Conservation (phyloP, 2,888 invertebrate genomes). For the Thymelicus sylvestris region DNA sequence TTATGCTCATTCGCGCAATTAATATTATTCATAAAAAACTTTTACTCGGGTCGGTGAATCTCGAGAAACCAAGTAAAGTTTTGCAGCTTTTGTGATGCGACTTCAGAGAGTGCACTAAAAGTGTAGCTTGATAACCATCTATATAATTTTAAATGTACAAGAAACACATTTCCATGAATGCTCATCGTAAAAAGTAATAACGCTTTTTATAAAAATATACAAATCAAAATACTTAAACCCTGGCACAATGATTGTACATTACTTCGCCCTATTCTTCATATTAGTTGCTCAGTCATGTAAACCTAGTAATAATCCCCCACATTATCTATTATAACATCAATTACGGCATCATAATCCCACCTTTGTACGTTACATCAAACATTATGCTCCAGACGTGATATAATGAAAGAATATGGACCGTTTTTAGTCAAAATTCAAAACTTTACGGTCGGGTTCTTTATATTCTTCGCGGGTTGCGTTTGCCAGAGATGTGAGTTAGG, state of each 20-base stretch:
- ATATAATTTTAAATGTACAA: too few relatives aligned
- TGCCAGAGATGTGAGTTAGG: not conserved
- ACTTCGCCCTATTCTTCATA: not conserved
- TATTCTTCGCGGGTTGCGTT: conserved; percentile 9
- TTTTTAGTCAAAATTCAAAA: conserved; percentile 68
- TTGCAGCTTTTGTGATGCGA: too few relatives aligned
- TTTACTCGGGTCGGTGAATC: too few relatives aligned
- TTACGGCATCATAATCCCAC: conserved; percentile 54
- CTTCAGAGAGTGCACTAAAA: too few relatives aligned
- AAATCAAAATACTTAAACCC: not conserved
- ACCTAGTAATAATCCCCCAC: conserved; percentile 40
- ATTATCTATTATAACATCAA: conserved; percentile 52
- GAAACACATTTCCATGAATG: not conserved
- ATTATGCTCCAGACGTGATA: conserved; percentile 47
- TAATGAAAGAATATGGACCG: conserved; percentile 45
- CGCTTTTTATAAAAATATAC: not conserved
- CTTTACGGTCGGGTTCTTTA: conserved; percentile 55
- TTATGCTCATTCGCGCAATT: too few relatives aligned
- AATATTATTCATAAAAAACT: too few relatives aligned
- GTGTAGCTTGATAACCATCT: too few relatives aligned
- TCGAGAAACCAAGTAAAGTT: too few relatives aligned
- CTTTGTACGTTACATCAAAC: conserved; percentile 55
- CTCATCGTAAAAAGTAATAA: not conserved
- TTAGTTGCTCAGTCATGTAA: conserved; percentile 39
- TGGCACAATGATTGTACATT: not conserved